These are phyloP conservation scores for Calidris pygmaea DNA, from an alignment of 2,113 vertebrate species.

Conservation along the genomic window DNA sequence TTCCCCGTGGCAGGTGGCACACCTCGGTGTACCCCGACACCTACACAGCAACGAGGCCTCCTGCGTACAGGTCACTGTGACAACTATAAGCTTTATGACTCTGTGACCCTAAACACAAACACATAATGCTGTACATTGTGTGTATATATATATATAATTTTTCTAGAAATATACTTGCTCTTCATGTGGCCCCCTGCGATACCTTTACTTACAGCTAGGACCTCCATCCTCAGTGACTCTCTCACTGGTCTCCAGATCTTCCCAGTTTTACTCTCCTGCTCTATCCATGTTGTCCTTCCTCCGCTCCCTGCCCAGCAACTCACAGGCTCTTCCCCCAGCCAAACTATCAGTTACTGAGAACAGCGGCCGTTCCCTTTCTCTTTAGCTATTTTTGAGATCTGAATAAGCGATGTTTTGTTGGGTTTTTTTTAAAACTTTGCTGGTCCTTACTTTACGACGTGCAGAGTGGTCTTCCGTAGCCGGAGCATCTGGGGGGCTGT, in stretches of 20 bases:
- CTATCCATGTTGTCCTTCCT: background rate
- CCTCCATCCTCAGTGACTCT: background rate
- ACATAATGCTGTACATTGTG: background rate
- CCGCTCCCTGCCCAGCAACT: background rate
- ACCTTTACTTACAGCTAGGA: background rate
- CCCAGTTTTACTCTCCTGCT: background rate
- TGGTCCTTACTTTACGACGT: conserved; percentile 70
- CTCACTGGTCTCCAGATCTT: background rate
- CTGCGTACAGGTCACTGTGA: background rate
- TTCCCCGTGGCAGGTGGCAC: background rate
- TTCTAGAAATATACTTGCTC: background rate
- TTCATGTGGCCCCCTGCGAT: background rate
- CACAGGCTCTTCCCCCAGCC: background rate
- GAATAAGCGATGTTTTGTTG: background rate
- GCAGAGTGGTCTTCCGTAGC: conserved; percentile 67
- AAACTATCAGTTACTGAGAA: background rate
- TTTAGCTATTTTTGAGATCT: background rate
- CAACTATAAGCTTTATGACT: background rate
- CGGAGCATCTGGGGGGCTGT: conserved; percentile 55
- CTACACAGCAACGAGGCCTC: background rate
- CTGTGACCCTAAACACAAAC: background rate
- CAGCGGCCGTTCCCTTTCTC: background rate
- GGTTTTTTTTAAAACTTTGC: background rate
- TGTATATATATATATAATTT: background rate
- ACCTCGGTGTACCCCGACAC: background rate